Evolutionary conservation across 2,888 invertebrate genomes (phyloP), one percentile per base, ranked within the genome.

Genomic region (Stenchaetothrips biformis): DNA sequence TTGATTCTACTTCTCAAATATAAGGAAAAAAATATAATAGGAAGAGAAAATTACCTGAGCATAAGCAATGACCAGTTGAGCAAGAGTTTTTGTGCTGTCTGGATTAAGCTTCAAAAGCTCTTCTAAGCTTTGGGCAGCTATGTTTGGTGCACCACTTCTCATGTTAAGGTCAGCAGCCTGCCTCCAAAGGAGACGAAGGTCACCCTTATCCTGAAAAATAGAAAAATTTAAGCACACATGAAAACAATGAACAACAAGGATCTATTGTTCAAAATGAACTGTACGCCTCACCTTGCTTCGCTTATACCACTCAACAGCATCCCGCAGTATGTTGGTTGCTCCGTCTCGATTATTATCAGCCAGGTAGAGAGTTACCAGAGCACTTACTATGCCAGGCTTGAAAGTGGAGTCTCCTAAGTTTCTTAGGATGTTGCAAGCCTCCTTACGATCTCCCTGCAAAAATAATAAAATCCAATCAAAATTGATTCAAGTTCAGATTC

Each of bases 41-140:
- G n/a, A 78, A 7, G 37, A 21, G 16, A 78, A 62, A 82, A 81
- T 83, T 85, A 89, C 89, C 86, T 92, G 90, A 0, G 94, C 91
- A 85, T 97, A 95, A 0, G 97, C 96, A 82, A 96, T 92, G 8
- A 98, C 95, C n/a, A 99, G 89, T 83, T 97, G 93, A 2, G 98
- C 98, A 79, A 95, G 87, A 0, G 93, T 92, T 85, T 93, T 92
- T 83, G 90, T 90, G 87, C 97, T 96, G 77, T 89, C 88, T 0
- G 96, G 95, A 83, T 94, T 92, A 4, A 92, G 89, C 85, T 91
- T 90, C 13, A 95, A 89, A 25, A 95, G 88, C 85, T 94, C 93
- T 86, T 96, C 95, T 83, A 96, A 89, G 85, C 96, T 93, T 80
- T 92, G 91, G 11, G 95, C 94, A 0, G 95, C 96, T 1, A 92